These are phyloP conservation scores for Trypoxylus dichotomus DNA, from an alignment of 1,140 invertebrate genomes.

Conservation along the genomic window DNA sequence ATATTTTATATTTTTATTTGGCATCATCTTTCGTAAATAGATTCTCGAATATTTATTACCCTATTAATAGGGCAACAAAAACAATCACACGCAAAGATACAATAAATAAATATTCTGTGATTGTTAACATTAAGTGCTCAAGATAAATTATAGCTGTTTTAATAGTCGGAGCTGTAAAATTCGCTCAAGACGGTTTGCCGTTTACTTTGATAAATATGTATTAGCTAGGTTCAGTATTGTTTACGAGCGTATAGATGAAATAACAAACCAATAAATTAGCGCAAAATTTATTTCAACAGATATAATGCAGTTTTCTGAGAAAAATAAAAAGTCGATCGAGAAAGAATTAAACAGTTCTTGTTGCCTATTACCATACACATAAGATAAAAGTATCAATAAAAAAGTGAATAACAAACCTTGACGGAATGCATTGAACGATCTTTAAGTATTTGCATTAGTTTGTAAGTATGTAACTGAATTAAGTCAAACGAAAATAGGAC, in stretches of 20 bases:
- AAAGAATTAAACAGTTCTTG: too few relatives aligned
- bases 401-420: too few relatives aligned
- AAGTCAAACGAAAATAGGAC: too few relatives aligned
- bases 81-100: background rate
- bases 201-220: background rate
- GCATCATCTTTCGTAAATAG: too few relatives aligned
- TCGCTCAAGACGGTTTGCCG: background rate
- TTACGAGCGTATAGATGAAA: background rate
- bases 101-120: background rate
- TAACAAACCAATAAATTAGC: constrained; percentile 7
- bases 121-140: background rate
- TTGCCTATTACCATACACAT: too few relatives aligned
- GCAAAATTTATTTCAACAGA: background rate
- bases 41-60: background rate
- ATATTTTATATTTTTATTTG: too few relatives aligned
- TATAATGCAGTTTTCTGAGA: background rate
- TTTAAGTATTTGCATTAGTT: too few relatives aligned
- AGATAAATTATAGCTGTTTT: background rate
- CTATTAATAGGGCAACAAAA: background rate
- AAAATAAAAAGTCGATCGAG: too few relatives aligned
- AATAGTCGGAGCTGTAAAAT: background rate
- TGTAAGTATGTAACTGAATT: too few relatives aligned
- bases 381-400: too few relatives aligned
- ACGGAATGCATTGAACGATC: too few relatives aligned
- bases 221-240: background rate